These are phyloP conservation scores for Stenichneumon culpator DNA, from an alignment of 2,888 invertebrate genomes.

Conservation along the genomic window DNA sequence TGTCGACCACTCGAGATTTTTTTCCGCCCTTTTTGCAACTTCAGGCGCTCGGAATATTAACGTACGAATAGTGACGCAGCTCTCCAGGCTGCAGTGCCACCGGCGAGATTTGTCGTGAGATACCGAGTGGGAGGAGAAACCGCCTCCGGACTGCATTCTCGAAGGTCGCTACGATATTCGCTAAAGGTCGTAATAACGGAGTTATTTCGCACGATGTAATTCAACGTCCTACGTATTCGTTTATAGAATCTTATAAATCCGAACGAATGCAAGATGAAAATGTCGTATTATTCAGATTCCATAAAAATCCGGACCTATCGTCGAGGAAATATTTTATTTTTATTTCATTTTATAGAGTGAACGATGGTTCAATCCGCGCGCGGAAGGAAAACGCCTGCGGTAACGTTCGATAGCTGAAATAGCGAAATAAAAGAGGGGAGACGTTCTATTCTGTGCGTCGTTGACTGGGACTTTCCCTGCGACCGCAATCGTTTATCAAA, in stretches of 20 bases:
- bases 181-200: neutral
- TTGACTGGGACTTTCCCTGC: conserved; percentile 20
- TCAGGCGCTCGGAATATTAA: neutral
- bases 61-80: neutral
- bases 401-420: neutral
- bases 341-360: neutral
- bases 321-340: neutral
- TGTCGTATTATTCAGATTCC: neutral
- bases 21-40: neutral
- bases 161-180: neutral
- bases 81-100: neutral
- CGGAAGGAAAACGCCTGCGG: neutral
- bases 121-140: neutral
- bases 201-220: neutral
- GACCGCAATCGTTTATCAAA: conserved; percentile 62
- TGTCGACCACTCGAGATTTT: neutral
- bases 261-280: neutral
- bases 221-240: neutral
- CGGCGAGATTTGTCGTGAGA: neutral
- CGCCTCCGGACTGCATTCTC: neutral
- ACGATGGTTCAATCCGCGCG: conserved; percentile 1
- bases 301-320: neutral
- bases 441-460: conserved; percentile 6
- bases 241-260: neutral
- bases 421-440: conserved; percentile 10